Conservation (phyloP, 2,888 invertebrate species). For the Malacosoma neustria region DNA sequence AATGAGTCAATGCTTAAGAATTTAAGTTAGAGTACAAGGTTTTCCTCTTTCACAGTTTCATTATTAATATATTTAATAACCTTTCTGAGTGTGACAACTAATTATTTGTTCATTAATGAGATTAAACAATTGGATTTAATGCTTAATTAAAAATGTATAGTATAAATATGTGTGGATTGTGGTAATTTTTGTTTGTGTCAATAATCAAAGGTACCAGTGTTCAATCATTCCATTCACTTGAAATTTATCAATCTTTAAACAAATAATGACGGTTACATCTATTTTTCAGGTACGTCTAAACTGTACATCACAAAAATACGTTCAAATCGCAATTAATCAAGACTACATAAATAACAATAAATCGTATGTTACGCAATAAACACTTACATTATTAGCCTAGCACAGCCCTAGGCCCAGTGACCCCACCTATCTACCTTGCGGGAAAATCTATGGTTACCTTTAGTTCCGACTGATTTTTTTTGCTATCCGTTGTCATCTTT, state of each 20-base stretch:
- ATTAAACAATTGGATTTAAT: too few species aligned
- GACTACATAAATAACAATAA: conserved; percentile 42
- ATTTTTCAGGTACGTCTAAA: conserved; percentile 61
- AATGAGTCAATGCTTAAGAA: too few species aligned
- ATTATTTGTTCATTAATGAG: too few species aligned
- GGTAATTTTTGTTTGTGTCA: conserved; percentile 17
- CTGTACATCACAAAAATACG: conserved; percentile 21
- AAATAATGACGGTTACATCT: conserved; percentile 14
- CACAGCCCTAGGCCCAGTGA: background rate
- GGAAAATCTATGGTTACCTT: background rate
- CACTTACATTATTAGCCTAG: background rate
- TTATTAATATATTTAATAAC: too few species aligned
- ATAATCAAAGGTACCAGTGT: conserved; percentile 42
- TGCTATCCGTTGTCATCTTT: too few species aligned
- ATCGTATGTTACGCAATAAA: conserved; percentile 16
- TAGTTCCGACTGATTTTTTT: background rate
- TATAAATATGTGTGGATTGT: conserved; percentile 6
- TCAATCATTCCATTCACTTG: conserved; percentile 11
- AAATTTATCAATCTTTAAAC: conserved; percentile 2
- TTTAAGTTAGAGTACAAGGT: too few species aligned
- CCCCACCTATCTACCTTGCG: background rate
- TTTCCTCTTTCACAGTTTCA: too few species aligned
- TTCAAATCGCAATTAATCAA: too few species aligned
- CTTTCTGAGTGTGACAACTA: too few species aligned
- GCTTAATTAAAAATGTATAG: conserved; percentile 12